These are phyloP conservation scores for Diceros bicornis DNA, from an alignment of 2,797 vertebrate species.

Conservation along the genomic window DNA sequence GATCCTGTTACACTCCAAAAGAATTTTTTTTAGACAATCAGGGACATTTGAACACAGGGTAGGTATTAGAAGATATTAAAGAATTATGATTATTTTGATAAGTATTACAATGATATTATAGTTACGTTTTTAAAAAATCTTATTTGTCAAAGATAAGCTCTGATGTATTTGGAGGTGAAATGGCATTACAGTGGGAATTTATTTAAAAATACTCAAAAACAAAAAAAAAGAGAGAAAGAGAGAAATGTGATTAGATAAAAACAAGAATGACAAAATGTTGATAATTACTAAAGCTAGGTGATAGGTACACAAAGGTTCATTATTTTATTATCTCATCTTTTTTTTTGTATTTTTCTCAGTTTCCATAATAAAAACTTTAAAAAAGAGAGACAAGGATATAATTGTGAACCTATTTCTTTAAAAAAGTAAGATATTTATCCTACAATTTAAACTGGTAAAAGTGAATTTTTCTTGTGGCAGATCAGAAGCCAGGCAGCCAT, in stretches of 20 bases:
- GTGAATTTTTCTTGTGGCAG: background rate
- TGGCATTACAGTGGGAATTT: background rate
- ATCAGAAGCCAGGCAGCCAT: background rate
- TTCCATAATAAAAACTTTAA: constrained; percentile 13
- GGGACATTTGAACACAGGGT: background rate
- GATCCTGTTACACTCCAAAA: background rate
- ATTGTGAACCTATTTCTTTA: background rate
- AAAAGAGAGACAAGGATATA: background rate
- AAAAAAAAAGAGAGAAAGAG: background rate
- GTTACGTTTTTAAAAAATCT: background rate
- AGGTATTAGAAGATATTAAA: background rate
- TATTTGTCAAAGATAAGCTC: constrained; percentile 2
- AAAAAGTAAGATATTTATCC: constrained; percentile 39
- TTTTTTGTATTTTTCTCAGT: constrained; percentile 26
- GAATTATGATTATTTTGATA: constrained; percentile 26
- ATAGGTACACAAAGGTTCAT: background rate
- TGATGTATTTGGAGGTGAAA: constrained; percentile 24
- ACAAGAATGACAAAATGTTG: background rate
- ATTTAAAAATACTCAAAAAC: constrained; percentile 45
- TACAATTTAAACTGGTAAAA: background rate
- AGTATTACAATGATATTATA: background rate
- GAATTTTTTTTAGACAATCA: background rate
- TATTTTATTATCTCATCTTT: constrained; percentile 40
- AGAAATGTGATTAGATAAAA: constrained; percentile 5
- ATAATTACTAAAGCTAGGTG: background rate